These are phyloP conservation scores for Ginglymostoma cirratum DNA, from an alignment of 2,113 vertebrate genomes.

Conservation along the genomic window DNA sequence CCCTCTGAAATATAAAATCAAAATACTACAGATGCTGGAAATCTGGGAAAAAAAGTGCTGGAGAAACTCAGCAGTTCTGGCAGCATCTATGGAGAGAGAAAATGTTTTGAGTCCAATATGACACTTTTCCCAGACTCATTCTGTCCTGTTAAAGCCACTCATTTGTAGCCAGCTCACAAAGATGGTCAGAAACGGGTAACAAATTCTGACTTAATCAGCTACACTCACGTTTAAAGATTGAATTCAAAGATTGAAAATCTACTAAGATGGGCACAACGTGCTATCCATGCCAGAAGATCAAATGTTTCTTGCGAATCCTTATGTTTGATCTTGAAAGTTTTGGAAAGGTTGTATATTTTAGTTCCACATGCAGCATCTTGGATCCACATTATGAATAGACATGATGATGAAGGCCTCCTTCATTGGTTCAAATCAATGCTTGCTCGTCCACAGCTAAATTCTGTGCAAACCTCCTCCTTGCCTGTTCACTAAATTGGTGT, in stretches of 20 bases:
- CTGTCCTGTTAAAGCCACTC: neutral
- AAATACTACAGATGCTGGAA: no score
- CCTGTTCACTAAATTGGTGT: constrained; percentile 14
- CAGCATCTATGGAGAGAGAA: no score
- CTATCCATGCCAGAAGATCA: neutral
- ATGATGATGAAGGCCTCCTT: constrained; percentile 11
- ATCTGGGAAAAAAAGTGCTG: no score
- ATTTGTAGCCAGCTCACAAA: neutral
- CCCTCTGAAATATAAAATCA: neutral
- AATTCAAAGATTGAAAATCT: neutral
- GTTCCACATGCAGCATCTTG: neutral
- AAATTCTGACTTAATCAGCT: no score
- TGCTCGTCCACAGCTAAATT: neutral
- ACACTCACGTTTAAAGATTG: neutral
- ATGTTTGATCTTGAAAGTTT: neutral
- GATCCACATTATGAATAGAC: neutral
- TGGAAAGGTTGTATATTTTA: neutral
- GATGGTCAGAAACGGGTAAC: neutral
- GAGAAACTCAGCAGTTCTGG: no score
- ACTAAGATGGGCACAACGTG: neutral
- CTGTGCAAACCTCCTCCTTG: constrained; percentile 5
- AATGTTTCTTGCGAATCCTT: neutral
- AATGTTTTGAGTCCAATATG: no score
- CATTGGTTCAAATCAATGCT: constrained; percentile 12
- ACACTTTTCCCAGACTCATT: no score